Base-by-base conservation (phyloP, 1,140 invertebrate species). In the Plectrocnemia conspersa region DNA sequence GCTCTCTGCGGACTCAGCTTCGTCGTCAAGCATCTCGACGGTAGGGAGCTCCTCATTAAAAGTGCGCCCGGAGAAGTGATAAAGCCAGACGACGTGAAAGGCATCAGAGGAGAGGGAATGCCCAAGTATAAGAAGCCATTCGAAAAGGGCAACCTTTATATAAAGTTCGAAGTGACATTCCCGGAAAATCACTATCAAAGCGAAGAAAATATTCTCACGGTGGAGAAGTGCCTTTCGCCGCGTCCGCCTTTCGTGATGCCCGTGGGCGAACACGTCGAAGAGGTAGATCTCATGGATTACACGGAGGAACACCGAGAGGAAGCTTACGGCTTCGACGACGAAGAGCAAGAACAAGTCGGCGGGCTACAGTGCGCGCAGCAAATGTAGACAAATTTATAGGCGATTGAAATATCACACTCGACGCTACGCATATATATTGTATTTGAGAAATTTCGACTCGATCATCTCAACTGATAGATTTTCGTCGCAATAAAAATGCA, bases 1-100 rank as follows among this genome's bases (percentile, higher is more conserved):
- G 88, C 93, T 4, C 71, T 97, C 0, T 97, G 93, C 77, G 93
- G 94, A 1, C 93, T 94, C 69, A 75, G 76, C 36, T 79, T 94
- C 65, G 78, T 89, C 53, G 75, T 95, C 1, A 79, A 83, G 62
- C 93, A 95, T 70, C 76, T 96, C 41, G 92, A 96, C 75, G 88
- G 87, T 1, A 75, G 90, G 24, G 81, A 83, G 56, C 70, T 96
- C 23, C 72, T 91, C 27, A 75, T 96, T 21, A 81, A 75, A 66
- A 82, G 83, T 58, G 68, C 81, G 33, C 78, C 86, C 22, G 91
- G 90, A 33, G 76, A 85, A 54, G 80, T 91, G 6, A 81, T 91
- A 50, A 82, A 82, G 62, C 85, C 86, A 56, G 90, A 89, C 60
- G 85, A 86, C 57, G 68, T 90, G 1, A 93, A 91, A 70, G 82